Conservation (phyloP, 2,888 invertebrate species). For the Lepidochitona cinerea region DNA sequence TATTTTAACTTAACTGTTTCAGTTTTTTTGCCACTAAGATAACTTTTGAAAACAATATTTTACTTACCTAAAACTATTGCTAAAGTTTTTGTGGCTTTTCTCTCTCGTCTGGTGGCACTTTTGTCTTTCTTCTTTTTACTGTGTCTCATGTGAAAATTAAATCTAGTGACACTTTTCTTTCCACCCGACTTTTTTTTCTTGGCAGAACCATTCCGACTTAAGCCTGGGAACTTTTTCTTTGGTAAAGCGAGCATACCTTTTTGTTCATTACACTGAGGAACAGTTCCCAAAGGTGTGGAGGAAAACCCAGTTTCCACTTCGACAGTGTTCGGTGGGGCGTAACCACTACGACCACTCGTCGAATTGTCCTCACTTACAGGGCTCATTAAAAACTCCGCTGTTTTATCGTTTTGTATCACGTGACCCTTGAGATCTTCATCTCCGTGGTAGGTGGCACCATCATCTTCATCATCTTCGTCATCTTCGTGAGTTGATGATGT, state of each 20-base stretch:
- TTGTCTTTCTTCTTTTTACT: slow-evolving; percentile 78
- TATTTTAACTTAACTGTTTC: too few species aligned
- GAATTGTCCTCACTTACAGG: slow-evolving; percentile 82
- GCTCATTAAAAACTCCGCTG: slow-evolving; percentile 90
- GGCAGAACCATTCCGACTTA: slow-evolving; percentile 10
- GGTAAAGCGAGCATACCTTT: slow-evolving; percentile 11
- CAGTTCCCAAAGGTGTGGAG: slow-evolving; percentile 14
- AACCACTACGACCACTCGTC: slow-evolving; percentile 86
- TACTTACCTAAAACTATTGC: slow-evolving; percentile 97
- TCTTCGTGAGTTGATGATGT: slow-evolving; percentile 47
- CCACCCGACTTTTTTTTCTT: slow-evolving; percentile 17
- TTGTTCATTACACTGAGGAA: background rate
- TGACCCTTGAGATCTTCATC: slow-evolving; percentile 36
- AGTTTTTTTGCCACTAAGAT: too few species aligned
- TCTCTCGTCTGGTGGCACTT: slow-evolving; percentile 75
- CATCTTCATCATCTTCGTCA: slow-evolving; percentile 51
- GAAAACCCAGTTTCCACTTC: slow-evolving; percentile 49
- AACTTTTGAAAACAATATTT: background rate
- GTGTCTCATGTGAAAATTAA: slow-evolving; percentile 75
- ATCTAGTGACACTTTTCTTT: slow-evolving; percentile 65
- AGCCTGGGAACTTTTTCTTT: slow-evolving; percentile 14
- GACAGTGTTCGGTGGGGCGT: slow-evolving; percentile 74
- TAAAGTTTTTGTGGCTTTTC: slow-evolving; percentile 98
- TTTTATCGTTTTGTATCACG: slow-evolving; percentile 80
- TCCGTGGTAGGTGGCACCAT: slow-evolving; percentile 43